Percentiles rank a stretch among this genome's conserved stretches.
These are phyloP conservation scores for Paelopatides confundens DNA, from an alignment of 53 echinoderm and acorn worm species.

Conservation along the genomic window DNA sequence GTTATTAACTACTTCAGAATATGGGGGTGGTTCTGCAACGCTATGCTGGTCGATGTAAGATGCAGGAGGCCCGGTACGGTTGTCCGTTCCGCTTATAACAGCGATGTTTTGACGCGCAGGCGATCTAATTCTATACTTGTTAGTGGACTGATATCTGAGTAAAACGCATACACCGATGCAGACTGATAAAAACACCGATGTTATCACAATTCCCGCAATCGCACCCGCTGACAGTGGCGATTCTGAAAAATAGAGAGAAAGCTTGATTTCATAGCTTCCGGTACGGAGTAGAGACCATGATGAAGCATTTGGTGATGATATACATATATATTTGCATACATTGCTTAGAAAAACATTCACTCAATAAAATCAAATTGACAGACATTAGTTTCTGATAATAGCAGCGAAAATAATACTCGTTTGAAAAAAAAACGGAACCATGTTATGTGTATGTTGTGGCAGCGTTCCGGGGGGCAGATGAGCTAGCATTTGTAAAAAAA, in stretches of 20 bases:
- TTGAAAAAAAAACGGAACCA: too few relatives aligned
- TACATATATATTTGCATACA: too few relatives aligned
- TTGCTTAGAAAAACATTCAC: too few relatives aligned
- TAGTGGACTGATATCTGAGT: neutral
- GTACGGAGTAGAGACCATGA: too few relatives aligned
- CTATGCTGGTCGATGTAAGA: neutral
- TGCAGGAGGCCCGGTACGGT: neutral
- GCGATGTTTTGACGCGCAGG: neutral
- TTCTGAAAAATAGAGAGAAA: neutral
- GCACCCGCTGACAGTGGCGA: neutral
- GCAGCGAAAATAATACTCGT: too few relatives aligned
- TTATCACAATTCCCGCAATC: neutral
- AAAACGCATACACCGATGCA: neutral
- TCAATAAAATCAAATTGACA: too few relatives aligned
- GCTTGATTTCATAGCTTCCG: too few relatives aligned
- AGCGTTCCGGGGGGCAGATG: too few relatives aligned
- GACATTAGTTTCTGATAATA: too few relatives aligned
- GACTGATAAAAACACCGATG: neutral
- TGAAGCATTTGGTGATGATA: too few relatives aligned
- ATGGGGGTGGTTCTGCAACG: neutral
- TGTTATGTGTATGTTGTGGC: too few relatives aligned
- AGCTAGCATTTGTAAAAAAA: too few relatives aligned
- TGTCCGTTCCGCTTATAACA: neutral
- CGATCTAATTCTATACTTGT: neutral
- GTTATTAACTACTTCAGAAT: neutral